phyloP scores from a whole-genome alignment of 37 sponge, comb jelly and placozoan species.

The Halisarca cf. caerulea region DNA sequence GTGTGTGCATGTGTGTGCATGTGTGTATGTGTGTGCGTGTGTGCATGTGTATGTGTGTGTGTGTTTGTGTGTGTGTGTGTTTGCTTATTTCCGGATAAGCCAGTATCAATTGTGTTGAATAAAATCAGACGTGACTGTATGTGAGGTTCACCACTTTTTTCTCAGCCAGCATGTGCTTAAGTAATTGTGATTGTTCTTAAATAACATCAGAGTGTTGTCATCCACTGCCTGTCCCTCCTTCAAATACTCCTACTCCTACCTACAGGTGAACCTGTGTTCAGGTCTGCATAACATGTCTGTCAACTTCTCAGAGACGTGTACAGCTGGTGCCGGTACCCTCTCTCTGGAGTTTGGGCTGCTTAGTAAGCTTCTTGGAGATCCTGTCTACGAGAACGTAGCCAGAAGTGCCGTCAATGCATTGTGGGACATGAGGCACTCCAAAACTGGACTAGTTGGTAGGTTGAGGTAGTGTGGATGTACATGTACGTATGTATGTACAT shows the following conservation, averaged over 20 bases:
- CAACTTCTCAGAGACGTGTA: slow-evolving; percentile 65
- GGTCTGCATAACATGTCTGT: slow-evolving; percentile 55
- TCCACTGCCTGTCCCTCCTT: too few species aligned
- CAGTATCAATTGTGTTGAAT: slow-evolving; percentile 35
- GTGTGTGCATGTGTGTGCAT: neutral
- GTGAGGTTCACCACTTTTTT: too few species aligned
- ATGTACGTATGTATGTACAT: too few species aligned
- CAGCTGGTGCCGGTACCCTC: slow-evolving; percentile 94
- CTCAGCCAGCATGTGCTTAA: too few species aligned
- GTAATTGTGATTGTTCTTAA: too few species aligned
- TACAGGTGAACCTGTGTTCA: slow-evolving; percentile 84
- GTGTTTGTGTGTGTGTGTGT: neutral
- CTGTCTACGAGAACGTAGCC: slow-evolving; percentile 83
- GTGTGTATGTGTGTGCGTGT: neutral
- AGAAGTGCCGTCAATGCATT: slow-evolving; percentile 82
- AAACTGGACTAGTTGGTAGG: slow-evolving; percentile 92
- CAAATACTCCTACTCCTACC: too few species aligned
- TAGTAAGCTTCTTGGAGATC: slow-evolving; percentile 87
- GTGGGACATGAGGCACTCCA: slow-evolving; percentile 69
- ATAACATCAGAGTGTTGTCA: too few species aligned
- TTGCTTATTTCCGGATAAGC: slow-evolving; percentile 15
- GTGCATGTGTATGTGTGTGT: neutral
- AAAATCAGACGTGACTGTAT: too few species aligned
- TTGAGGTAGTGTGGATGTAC: neutral
- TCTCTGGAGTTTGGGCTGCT: slow-evolving; percentile 90